These are phyloP conservation scores for Nemopilema nomurai DNA, from an alignment of 30 jellyfish, hydroid and myxozoan genomes.

Conservation along the genomic window DNA sequence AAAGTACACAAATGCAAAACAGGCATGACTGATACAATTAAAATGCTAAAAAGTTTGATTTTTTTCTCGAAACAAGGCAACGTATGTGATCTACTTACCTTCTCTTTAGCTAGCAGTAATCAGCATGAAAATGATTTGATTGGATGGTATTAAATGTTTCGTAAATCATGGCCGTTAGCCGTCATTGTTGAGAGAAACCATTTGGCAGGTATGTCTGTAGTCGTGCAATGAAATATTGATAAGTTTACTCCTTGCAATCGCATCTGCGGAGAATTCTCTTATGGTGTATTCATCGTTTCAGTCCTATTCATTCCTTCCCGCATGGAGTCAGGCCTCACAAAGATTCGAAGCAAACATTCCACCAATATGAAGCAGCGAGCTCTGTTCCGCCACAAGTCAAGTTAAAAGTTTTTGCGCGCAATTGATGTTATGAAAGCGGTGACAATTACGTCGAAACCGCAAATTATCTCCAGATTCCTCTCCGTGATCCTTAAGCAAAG, in stretches of 20 bases:
- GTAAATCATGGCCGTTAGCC: background rate
- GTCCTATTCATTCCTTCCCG: background rate
- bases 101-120: background rate
- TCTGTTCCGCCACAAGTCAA: background rate
- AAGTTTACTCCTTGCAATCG: constrained; percentile 29
- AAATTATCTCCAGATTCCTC: background rate
- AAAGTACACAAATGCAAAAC: too few relatives aligned
- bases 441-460: background rate
- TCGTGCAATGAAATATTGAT: constrained; percentile 23
- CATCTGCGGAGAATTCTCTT: constrained; percentile 15
- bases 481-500: background rate
- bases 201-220: constrained; percentile 5
- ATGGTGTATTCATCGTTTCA: background rate
- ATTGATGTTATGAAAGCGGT: background rate
- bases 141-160: background rate
- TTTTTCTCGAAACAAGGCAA: background rate
- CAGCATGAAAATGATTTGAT: background rate
- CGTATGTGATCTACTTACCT: background rate
- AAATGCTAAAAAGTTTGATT: background rate
- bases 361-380: background rate
- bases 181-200: background rate
- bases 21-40: background rate
- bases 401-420: background rate
- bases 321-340: background rate
- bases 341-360: background rate